Evolutionary conservation across 2,888 invertebrate genomes (phyloP), one percentile per base, ranked within the genome.

Genomic region (Chymomyza fuscimana): DNA sequence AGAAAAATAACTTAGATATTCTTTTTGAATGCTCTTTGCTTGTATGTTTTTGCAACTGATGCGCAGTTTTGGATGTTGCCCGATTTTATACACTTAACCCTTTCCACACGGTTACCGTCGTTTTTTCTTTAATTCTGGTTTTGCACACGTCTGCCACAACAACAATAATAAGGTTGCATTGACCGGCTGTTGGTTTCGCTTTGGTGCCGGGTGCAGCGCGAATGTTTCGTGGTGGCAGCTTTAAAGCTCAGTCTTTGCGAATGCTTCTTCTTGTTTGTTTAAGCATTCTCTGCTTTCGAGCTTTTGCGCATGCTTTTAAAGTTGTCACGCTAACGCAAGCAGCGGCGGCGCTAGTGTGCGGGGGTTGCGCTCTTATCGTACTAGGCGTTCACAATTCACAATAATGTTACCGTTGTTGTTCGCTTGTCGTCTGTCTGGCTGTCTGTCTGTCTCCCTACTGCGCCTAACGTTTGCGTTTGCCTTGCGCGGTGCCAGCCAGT

Each of bases 141-240:
- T 85, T 85, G 85, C 85, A 88, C 85, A 86, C 89, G 83, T 69
- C 79, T 50, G 19, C 54, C 15, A n/a, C 15, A 60, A 60, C 15
- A 60, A 51, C 50, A 52, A 32, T 9, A 32, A 25, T 40, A 22
- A n/a, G 16, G 64, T 19, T 29, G 29, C 60, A 52, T 46, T 51
- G 51, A 72, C 72, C 72, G 79, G 81, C 77, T 25, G 56, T 9
- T 64, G 74, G 69, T 54, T 32, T 40, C 32, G 36, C 15, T 36
- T 61, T 69, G 52, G 85, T 54, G 77, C 22, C 80, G 89, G 82
- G 89, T 73, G 85, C 89, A 69, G 51, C 15, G 4, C 19, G 12
- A 36, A 22, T 22, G 5, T 15, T 52, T 52, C 1, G 32, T 32
- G 15, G 10, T 12, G 16, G 51, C 29, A 59, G 32, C 16, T 32